phyloP scores from a whole-genome alignment of 2,888 invertebrate species.

The Drosophila melanosoma region DNA sequence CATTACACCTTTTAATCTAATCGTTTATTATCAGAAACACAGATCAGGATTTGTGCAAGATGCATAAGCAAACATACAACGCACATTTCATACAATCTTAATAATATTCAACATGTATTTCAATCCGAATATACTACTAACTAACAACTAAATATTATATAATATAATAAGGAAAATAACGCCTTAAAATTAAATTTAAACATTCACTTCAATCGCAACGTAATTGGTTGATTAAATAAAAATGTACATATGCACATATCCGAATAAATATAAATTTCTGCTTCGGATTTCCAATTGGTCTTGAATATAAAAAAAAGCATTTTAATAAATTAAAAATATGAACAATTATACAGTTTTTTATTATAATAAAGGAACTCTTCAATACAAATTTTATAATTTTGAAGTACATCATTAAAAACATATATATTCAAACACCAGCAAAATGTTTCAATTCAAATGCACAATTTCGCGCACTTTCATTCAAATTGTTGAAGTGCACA shows the following conservation, averaged over 20 bases:
- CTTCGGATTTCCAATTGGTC: background rate
- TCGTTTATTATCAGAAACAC: background rate
- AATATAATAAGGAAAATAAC: background rate
- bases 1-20: background rate
- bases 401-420: too few relatives aligned
- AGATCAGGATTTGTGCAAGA: background rate
- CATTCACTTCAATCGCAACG: background rate
- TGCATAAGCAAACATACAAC: background rate
- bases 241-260: background rate
- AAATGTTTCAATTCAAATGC: background rate
- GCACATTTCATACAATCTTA: too few relatives aligned
- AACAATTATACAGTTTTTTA: background rate
- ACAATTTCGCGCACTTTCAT: slow-evolving; percentile 25
- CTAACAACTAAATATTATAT: too few relatives aligned
- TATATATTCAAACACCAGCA: background rate
- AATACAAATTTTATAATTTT: background rate
- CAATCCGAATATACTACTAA: too few relatives aligned
- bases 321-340: background rate
- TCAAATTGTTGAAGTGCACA: slow-evolving; percentile 34
- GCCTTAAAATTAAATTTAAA: background rate
- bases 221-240: background rate
- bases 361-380: background rate
- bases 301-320: background rate
- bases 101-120: too few relatives aligned
- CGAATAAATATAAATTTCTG: background rate